Base-by-base conservation (phyloP, 2,113 vertebrate genomes). In the Carassius gibelio region DNA sequence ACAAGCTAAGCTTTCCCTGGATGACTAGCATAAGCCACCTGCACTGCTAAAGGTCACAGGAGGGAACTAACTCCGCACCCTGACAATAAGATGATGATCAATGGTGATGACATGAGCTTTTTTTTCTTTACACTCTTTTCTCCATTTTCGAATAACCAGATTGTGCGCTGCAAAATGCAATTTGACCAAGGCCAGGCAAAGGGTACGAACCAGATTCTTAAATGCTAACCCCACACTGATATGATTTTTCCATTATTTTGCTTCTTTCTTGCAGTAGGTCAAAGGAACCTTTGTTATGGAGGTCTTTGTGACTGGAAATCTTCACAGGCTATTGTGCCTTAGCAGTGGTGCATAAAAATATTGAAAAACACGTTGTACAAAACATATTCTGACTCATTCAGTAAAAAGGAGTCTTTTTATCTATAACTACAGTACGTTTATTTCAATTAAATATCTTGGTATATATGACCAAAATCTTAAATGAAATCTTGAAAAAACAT, bases 1-100 rank as follows among this genome's bases (percentile, higher is more conserved):
- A 82, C 75, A 80, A 50, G 55, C 34, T 75, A 72, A 80, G 50
- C 21, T 80, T 87, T 69, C 42, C 45, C 19, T 75, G 59, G 71
- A 76, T 14, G n/a, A 26, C 57, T 36, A 11, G 50, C 75, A 38
- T 75, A 62, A 84, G 82, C 34, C 82, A 62, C 68, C 11, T 74
- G 9, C 84, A 19, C 15, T 19, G 26, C 19, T 88, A 88, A 89
- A 89, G 87, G 83, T 87, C 80, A 85, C 61, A 5, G 8, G 38
- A 10, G 11, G 69, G 42, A 81, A 76, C 36, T 23, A 69, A 15
- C 26, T 57, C 57, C 36, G 19, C 45, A 72, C 52, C 19, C 52
- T 79, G 81, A 75, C 87, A 84, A 83, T 79, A 79, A 66, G 80
- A 82, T 45, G 38, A 85, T 61, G 48, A 84, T 45, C 50, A 42